Percentiles rank a stretch among this genome's conserved stretches.
phyloP scores from a whole-genome alignment of 2,113 vertebrate genomes.

The Zapus hudsonius region DNA sequence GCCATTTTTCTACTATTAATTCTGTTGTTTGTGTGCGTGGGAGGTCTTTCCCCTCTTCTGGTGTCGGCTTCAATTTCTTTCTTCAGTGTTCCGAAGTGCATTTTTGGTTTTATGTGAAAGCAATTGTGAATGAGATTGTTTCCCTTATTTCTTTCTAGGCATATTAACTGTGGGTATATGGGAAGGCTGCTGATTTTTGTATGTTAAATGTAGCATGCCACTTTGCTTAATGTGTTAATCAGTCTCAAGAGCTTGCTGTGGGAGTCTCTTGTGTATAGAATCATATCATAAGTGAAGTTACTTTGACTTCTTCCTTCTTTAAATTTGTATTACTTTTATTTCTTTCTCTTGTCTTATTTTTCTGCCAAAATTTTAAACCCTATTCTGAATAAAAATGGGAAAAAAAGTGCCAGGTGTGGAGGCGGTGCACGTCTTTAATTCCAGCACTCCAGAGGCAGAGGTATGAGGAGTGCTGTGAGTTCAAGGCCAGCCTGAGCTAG shows the following conservation, averaged over 20 bases:
- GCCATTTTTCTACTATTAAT: neutral
- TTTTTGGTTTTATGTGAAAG: neutral
- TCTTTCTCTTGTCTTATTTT: too few relatives aligned
- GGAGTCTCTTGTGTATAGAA: neutral
- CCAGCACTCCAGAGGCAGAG: too few relatives aligned
- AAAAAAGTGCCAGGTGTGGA: too few relatives aligned
- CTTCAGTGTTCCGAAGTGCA: neutral
- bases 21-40: neutral
- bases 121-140: neutral
- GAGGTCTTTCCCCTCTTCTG: neutral
- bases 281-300: neutral
- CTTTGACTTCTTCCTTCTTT: neutral
- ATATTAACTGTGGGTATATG: neutral
- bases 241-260: neutral
- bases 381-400: too few relatives aligned
- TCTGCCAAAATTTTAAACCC: neutral
- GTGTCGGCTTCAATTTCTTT: neutral
- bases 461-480: too few relatives aligned
- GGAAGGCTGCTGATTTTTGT: neutral
- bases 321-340: neutral
- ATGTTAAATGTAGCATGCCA: neutral
- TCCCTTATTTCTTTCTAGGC: neutral
- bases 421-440: too few relatives aligned
- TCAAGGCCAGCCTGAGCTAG: too few relatives aligned
- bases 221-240: neutral